Conservation (phyloP, 2,113 vertebrate species). For the Pterocles burchelli region DNA sequence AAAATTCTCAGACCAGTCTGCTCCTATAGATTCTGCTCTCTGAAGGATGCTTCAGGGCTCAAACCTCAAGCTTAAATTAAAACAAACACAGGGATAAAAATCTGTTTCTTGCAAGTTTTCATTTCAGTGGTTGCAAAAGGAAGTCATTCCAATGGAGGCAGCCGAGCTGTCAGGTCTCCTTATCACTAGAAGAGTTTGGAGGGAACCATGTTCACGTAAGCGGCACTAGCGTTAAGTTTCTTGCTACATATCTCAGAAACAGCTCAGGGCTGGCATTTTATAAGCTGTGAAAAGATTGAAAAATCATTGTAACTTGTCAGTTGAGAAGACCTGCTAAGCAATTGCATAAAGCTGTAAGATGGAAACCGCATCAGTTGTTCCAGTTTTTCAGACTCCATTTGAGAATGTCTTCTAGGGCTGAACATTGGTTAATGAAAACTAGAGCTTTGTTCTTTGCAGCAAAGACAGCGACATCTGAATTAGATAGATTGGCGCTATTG, state of each 20-base stretch:
- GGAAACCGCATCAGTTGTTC: not conserved
- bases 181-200: not conserved
- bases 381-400: not conserved
- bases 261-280: not conserved
- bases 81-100: not conserved
- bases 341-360: not conserved
- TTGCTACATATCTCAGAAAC: not conserved
- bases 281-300: not conserved
- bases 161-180: not conserved
- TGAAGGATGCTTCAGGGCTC: not conserved
- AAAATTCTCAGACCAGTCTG: not conserved
- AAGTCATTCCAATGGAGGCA: not conserved
- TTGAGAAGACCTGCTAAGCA: not conserved
- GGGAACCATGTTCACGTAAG: not conserved
- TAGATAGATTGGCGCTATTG: not conserved
- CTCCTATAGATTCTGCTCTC: not conserved
- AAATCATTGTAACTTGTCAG: not conserved
- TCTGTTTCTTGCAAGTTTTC: not conserved
- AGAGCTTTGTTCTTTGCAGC: not conserved
- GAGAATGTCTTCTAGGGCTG: not conserved
- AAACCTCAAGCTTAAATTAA: not conserved
- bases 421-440: not conserved
- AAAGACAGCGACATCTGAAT: not conserved
- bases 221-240: not conserved
- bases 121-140: not conserved